Conservation (phyloP, 2,888 invertebrate species). For the Macrosiphum euphorbiae region DNA sequence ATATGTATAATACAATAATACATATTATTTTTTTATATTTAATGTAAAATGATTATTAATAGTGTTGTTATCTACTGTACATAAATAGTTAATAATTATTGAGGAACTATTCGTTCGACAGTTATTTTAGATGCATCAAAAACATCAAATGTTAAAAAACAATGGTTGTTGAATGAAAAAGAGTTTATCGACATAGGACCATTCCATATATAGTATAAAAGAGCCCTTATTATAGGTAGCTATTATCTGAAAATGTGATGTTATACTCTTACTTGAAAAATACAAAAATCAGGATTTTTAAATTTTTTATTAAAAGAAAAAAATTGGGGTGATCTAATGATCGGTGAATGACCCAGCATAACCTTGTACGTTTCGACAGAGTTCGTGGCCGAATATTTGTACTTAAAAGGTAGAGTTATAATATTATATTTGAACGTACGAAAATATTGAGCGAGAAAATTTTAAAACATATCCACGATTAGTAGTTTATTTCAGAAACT, state of each 20-base stretch:
- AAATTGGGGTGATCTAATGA: not conserved
- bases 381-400: not conserved
- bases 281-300: not conserved
- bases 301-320: not conserved
- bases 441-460: not conserved
- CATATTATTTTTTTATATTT: not conserved
- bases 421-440: not conserved
- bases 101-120: too few relatives aligned
- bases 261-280: not conserved
- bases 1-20: too few relatives aligned
- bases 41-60: not conserved
- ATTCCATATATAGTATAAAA: not conserved
- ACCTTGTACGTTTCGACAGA: not conserved
- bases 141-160: not conserved
- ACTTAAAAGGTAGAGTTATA: not conserved
- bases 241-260: not conserved
- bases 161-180: not conserved
- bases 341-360: not conserved
- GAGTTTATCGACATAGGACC: not conserved
- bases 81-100: too few relatives aligned
- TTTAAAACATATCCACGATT: not conserved
- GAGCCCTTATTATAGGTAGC: not conserved
- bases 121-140: too few relatives aligned
- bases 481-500: not conserved
- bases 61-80: not conserved